Base-by-base conservation (phyloP, 2,797 vertebrate genomes). In the Podargus strigoides region DNA sequence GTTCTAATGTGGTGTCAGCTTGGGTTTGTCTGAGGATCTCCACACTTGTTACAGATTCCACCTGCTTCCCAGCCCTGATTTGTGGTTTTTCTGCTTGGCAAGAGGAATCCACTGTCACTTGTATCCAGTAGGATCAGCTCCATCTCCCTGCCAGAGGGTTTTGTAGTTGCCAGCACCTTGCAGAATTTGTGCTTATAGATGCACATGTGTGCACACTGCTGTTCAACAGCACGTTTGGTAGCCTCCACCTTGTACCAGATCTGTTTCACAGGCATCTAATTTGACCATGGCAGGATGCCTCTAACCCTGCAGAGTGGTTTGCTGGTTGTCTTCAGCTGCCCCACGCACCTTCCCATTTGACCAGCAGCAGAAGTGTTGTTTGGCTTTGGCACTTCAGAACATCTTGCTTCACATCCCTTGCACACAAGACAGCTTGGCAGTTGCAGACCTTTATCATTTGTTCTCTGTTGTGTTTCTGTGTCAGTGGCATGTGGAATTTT, bases 141-240 rank as follows among this genome's bases (percentile, higher is more conserved):
- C 32, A 17, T 63, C 52, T 76, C 8, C 1, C 30, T 85, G 68
- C n/a, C 42, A 13, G 44, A 42, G 34, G 39, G 52, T 70, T 95
- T 81, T 64, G 58, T 50, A 28, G 49, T 28, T 9, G 3, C 30
- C 34, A 63, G 42, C 17, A 11, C 16, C 39, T 10, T 32, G 1
- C 21, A 49, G 68, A 32, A 15, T 16, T 4, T 3, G 23, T n/a
- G 47, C 28, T 64, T 28, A 12, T 2, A 21, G 60, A 0, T 36
- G 19, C 3, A 3, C 0, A 0, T 16, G 14, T 26, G 56, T 34
- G 36, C 22, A 4, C 30, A 3, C 0, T 24, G 46, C 12, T 23
- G 26, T 41, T 79, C 12, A 20, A 24, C n/a, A 70, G 60, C 44
- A 53, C 16, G 0, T 14, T 34, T 41, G 23, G 6, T 42, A 28